phyloP scores from a whole-genome alignment of 2,888 invertebrate species.

The Mythimna impura region DNA sequence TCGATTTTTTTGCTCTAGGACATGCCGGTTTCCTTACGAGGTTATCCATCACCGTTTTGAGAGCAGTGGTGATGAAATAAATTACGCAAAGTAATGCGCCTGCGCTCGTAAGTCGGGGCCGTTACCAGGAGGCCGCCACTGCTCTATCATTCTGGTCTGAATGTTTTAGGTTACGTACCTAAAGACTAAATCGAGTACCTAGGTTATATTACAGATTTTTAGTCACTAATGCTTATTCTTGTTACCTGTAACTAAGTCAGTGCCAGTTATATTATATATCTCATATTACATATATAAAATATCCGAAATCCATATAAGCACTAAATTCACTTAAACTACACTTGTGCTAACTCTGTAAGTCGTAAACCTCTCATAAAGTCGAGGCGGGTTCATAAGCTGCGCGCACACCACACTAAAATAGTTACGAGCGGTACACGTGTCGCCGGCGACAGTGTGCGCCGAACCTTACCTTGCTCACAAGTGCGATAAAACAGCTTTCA shows the following conservation, averaged over 20 bases:
- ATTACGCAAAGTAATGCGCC: no score
- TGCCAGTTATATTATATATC: not conserved
- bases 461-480: slow-evolving; percentile 10
- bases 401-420: slow-evolving; percentile 39
- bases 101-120: no score
- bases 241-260: not conserved
- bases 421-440: slow-evolving; percentile 56
- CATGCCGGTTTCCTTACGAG: no score
- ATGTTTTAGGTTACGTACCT: no score
- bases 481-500: slow-evolving; percentile 28
- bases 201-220: no score
- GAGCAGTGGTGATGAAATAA: no score
- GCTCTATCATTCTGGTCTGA: no score
- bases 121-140: no score
- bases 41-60: no score
- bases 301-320: not conserved
- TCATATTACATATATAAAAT: not conserved
- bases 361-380: slow-evolving; percentile 47
- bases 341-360: slow-evolving; percentile 12
- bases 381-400: slow-evolving; percentile 41
- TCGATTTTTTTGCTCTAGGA: no score
- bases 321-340: slow-evolving; percentile 20
- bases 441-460: slow-evolving; percentile 33
- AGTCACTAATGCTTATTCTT: not conserved
- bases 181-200: no score